Conservation (phyloP, 2,113 vertebrate genomes). For the Tautogolabrus adspersus region DNA sequence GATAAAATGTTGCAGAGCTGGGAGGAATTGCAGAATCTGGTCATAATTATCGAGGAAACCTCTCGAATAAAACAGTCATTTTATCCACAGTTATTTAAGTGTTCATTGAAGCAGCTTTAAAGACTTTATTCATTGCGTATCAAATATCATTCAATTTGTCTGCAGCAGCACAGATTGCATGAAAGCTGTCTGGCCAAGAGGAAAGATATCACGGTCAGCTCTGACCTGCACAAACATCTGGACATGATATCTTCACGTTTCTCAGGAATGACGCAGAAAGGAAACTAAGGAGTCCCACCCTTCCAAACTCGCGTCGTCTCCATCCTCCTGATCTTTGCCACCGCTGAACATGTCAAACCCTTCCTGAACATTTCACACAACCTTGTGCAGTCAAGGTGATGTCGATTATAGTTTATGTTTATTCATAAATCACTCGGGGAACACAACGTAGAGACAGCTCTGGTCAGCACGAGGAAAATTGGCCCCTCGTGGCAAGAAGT, state of each 20-base stretch:
- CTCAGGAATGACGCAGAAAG: conserved; percentile 45
- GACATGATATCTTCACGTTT: conserved; percentile 40
- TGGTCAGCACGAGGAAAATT: conserved; percentile 38
- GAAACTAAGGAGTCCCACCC: conserved; percentile 42
- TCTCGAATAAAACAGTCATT: neutral
- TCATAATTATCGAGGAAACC: neutral
- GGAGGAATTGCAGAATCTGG: neutral
- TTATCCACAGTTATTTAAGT: neutral
- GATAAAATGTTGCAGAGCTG: neutral
- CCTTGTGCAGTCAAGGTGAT: conserved; percentile 30
- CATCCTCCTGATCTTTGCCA: conserved; percentile 40
- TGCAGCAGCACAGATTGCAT: neutral
- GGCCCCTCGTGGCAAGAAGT: conserved; percentile 33
- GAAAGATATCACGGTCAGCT: conserved; percentile 14
- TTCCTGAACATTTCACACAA: conserved; percentile 30
- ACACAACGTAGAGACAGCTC: conserved; percentile 21
- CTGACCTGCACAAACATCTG: conserved; percentile 63
- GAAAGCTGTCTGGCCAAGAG: conserved; percentile 9
- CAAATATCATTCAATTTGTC: neutral
- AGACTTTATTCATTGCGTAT: neutral
- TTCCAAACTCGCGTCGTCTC: conserved; percentile 21
- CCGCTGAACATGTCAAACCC: conserved; percentile 34
- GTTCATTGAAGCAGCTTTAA: neutral
- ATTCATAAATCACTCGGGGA: conserved; percentile 54
- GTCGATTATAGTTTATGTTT: conserved; percentile 36